phyloP scores from a whole-genome alignment of 2,888 invertebrate genomes.

The Conchocele bisecta region DNA sequence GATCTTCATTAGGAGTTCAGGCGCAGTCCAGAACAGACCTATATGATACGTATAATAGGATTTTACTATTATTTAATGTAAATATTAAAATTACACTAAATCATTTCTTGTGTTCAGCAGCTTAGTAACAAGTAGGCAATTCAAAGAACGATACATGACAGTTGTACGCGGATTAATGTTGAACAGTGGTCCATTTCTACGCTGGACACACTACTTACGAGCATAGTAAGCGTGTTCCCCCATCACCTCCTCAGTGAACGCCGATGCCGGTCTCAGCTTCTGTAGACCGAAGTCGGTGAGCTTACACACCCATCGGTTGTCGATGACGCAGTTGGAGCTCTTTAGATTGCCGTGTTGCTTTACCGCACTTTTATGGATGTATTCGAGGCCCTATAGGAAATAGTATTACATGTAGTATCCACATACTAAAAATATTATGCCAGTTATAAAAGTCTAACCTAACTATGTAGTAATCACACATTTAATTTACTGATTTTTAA shows the following conservation, averaged over 20 bases:
- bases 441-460: too few species aligned
- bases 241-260: constrained; percentile 15
- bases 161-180: too few species aligned
- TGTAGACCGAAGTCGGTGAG: constrained; percentile 76
- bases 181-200: too few species aligned
- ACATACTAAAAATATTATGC: too few species aligned
- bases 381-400: constrained; percentile 71
- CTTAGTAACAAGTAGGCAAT: too few species aligned
- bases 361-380: constrained; percentile 73
- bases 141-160: too few species aligned
- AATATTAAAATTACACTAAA: too few species aligned
- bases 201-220: constrained; percentile 24
- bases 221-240: constrained; percentile 56
- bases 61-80: too few species aligned
- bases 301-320: constrained; percentile 78
- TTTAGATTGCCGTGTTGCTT: constrained; percentile 75
- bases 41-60: constrained; percentile 1
- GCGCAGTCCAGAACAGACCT: constrained; percentile 78
- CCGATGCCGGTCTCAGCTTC: constrained; percentile 41
- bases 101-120: too few species aligned
- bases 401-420: background rate
- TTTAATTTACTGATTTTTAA: too few species aligned
- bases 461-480: too few species aligned
- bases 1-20: constrained; percentile 69
- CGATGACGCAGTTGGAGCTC: constrained; percentile 77